phyloP scores from a whole-genome alignment of 2,888 invertebrate genomes.

The Zygogramma bicolorata region DNA sequence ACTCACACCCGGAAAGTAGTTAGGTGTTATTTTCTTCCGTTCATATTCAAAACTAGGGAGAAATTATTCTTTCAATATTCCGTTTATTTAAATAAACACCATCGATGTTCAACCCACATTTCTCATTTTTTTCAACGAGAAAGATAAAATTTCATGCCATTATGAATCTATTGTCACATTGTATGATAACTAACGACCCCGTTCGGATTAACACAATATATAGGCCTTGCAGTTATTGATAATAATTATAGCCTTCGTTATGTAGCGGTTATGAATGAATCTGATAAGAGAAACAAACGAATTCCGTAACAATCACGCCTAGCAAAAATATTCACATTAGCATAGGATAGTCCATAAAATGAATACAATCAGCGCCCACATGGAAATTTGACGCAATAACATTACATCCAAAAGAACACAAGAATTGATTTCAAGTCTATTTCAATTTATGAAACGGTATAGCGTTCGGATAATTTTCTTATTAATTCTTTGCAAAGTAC shows the following conservation, averaged over 20 bases:
- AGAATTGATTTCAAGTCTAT: too few species aligned
- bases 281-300: conserved; percentile 23
- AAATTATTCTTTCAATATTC: too few species aligned
- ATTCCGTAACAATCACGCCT: conserved; percentile 15
- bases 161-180: neutral
- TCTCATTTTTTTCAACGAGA: neutral
- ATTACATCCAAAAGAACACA: neutral
- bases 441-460: too few species aligned
- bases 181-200: neutral
- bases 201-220: neutral
- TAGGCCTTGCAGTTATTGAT: neutral
- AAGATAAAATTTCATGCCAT: neutral
- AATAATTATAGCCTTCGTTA: neutral
- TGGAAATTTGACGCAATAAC: neutral
- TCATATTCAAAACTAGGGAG: too few species aligned
- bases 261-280: conserved; percentile 1
- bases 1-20: too few species aligned
- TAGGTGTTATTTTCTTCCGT: too few species aligned
- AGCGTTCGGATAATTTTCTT: too few species aligned
- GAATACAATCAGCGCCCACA: neutral
- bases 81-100: too few species aligned
- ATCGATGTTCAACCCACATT: too few species aligned
- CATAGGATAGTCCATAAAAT: neutral
- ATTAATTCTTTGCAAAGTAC: too few species aligned
- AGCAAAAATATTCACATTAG: neutral